Conservation (phyloP, 2,113 vertebrate genomes). For the Capreolus pygargus region DNA sequence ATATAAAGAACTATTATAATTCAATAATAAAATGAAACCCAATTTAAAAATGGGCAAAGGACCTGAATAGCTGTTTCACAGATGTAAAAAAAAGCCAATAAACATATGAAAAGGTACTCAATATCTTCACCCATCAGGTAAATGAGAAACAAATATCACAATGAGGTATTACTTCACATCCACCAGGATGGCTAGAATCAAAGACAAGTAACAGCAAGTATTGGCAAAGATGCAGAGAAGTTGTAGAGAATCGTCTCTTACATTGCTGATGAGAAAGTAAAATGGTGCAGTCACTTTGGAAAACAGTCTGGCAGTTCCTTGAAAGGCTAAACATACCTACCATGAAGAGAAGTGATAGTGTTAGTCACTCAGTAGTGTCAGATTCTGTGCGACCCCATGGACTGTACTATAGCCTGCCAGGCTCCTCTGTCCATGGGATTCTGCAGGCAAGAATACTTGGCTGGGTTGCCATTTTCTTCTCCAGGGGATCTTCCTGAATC, state of each 20-base stretch:
- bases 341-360: background rate
- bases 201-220: background rate
- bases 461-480: background rate
- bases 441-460: background rate
- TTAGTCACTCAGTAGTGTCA: background rate
- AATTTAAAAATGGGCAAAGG: background rate
- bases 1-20: background rate
- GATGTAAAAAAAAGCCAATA: background rate
- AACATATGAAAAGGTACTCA: background rate
- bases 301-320: background rate
- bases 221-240: background rate
- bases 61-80: background rate
- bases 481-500: background rate
- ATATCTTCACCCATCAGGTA: background rate
- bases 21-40: background rate
- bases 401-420: background rate
- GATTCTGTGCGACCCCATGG: background rate
- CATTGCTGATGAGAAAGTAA: background rate
- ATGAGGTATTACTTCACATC: background rate
- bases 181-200: background rate
- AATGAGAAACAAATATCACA: background rate
- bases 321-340: background rate
- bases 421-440: background rate
- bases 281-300: background rate
- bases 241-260: background rate